A percentile compares a stretch with the other conserved stretches of the same genome.
Evolutionary conservation across 2,113 vertebrate genomes (phyloP).

Genomic region (Atrichornis clamosus): DNA sequence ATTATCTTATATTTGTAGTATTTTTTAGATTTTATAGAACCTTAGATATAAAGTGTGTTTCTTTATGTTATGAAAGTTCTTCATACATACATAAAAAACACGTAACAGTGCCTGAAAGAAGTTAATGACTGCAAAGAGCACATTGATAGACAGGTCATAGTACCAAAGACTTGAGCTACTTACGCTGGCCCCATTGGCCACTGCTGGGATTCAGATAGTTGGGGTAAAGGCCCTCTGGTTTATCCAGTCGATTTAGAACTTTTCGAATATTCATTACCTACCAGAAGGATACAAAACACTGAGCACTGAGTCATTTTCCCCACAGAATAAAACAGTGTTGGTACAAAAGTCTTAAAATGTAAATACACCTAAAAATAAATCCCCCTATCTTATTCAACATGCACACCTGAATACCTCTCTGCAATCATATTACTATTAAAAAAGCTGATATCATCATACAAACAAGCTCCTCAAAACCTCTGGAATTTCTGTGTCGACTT

Average conservation of each 20-base stretch:
- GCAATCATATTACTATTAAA: background rate
- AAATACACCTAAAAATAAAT: background rate
- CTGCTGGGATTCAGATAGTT: conserved; percentile 99
- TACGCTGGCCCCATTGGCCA: conserved; percentile 98
- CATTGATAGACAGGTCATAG: background rate
- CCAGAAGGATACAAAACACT: conserved; percentile 7
- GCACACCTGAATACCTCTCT: background rate
- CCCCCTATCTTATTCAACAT: background rate
- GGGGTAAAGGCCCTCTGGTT: conserved; percentile 95
- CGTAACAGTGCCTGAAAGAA: background rate
- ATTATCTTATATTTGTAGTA: background rate
- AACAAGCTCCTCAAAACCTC: background rate
- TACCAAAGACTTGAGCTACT: conserved; percentile 68
- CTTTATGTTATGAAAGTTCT: background rate
- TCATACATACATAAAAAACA: background rate
- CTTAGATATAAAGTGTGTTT: background rate
- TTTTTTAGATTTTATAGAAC: background rate
- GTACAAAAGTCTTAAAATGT: background rate
- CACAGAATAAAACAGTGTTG: background rate
- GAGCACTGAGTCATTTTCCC: background rate
- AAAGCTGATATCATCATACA: background rate
- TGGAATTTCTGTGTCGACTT: background rate
- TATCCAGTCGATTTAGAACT: conserved; percentile 90
- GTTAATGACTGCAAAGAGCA: background rate
- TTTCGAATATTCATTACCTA: conserved; percentile 96